These are phyloP conservation scores for Phacellophora camtschatica DNA, from an alignment of 30 jellyfish, hydroid and myxozoan species.

Conservation along the genomic window DNA sequence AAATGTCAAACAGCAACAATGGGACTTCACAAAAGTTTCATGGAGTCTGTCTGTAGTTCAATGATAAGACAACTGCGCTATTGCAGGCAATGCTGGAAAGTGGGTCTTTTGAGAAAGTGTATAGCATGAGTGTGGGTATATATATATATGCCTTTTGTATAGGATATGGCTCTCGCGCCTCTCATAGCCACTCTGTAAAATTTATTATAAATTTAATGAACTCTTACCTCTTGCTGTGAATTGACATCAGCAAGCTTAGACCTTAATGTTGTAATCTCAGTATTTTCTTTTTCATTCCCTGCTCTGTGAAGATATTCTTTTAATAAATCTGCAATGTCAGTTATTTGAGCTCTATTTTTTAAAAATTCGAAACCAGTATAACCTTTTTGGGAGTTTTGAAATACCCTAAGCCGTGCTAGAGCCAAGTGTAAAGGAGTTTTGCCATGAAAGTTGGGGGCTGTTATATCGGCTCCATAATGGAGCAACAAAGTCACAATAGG, in stretches of 20 bases:
- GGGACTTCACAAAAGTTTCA: no score
- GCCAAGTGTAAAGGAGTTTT: constrained; percentile 81
- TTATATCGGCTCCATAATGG: constrained; percentile 71
- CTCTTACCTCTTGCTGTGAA: constrained; percentile 39
- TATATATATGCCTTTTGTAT: no score
- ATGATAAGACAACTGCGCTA: no score
- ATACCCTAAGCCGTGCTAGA: constrained; percentile 57
- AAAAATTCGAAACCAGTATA: not conserved
- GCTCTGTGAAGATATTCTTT: constrained; percentile 22
- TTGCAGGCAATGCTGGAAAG: no score
- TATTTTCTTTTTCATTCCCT: constrained; percentile 34
- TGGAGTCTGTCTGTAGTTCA: no score
- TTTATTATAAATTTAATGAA: no score
- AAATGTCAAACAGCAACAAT: no score
- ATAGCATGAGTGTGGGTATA: no score
- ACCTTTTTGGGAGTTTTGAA: not conserved
- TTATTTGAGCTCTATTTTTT: constrained; percentile 44
- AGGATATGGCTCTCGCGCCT: no score
- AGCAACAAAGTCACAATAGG: constrained; percentile 68
- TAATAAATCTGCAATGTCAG: constrained; percentile 53
- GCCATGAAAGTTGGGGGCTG: constrained; percentile 67
- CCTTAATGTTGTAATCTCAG: constrained; percentile 9
- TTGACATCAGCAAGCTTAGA: not conserved
- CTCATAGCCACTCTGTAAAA: no score
- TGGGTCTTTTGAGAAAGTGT: no score